Base-by-base conservation (phyloP, 2,888 invertebrate genomes). In the Aplocera efformata region DNA sequence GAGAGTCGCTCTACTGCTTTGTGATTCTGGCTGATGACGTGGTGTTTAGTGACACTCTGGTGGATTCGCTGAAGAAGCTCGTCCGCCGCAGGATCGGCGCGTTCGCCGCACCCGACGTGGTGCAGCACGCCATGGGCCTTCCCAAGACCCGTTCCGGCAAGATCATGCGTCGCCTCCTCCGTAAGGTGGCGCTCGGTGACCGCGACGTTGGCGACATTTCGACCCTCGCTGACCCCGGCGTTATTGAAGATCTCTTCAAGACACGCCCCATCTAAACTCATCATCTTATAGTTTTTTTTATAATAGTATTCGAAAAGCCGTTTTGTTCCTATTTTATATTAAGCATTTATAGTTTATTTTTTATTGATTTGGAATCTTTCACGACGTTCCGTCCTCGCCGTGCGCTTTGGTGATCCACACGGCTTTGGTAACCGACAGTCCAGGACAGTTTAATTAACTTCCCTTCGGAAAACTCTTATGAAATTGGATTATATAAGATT, bases 61-160 rank as follows among this genome's bases (percentile, higher is more conserved):
- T 93, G 3, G 89, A 90, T 34, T 92, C 94, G 54, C 82, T 97
- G 8, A 96, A 94, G 72, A 91, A 91, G 55, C 79, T 91, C 85
- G 97, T 99, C 0, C 92, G 99, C 30, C 92, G 93, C 56, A 94
- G 95, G 63, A 99, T 99, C 60, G 99, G 99, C 1, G 95, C 98
- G 0, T 98, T 99, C 76, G 99, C 99, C 0, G 92, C 94, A 61
- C 99, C 99, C 0, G 99, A 99, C 72, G 92, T 94, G 23, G 93
- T 99, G 42, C 99, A 99, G 58, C 92, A 96, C 73, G 98, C 98
- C 0, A 96, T 98, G 0, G 95, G 94, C 0, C 88, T 99, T 50
- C 99, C 99, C 0, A 98, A 99, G 83, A 98, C 98, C 0, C 91
- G 98, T 31, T 98, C 98, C 0, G 99, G 99, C 1, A 99, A 99